Evolutionary conservation across 2,797 vertebrate genomes (phyloP), one percentile per base, ranked within the genome.

Genomic region (Gastrophryne carolinensis): DNA sequence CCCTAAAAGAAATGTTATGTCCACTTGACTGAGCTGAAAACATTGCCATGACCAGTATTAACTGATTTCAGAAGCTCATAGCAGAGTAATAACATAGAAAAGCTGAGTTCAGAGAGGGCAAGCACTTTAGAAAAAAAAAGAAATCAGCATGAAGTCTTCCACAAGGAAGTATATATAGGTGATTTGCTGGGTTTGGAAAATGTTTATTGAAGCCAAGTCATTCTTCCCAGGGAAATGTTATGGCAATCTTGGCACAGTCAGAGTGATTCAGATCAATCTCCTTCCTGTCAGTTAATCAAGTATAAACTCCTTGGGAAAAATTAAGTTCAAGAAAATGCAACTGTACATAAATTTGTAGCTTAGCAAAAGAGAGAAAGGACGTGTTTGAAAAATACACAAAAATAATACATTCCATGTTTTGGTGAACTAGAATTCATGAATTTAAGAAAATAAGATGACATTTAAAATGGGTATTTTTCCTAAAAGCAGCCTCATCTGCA

Each of bases 131-230:
- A 47, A 47, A 47, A 47, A 47, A 34, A 32, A 10, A 11, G 15
- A 32, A 4, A 34, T 34, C 13, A 10, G 3, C 21, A 37, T 3
- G 8, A 35, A 34, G 35, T 58, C 17, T 5, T 47, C 61, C 39
- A 30, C n/a, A n/a, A n/a, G n/a, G n/a, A n/a, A n/a, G n/a, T n/a
- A n/a, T n/a, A n/a, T n/a, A n/a, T n/a, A n/a, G 57, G 9, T 70
- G 30, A 76, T 56, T 64, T 76, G 27, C 35, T 71, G 10, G 71
- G 67, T 65, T n/a, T n/a, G n/a, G n/a, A n/a, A n/a, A n/a, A 77
- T 77, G 75, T 77, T 77, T 77, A 71, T 77, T 65, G 60, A 68
- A 62, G 49, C 74, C 71, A 77, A 71, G n/a, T 9, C 29, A 71
- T 64, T 71, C 67, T 65, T 77, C 75, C 60, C 67, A 72, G 50